Conservation (phyloP, 2,113 vertebrate genomes). For the Lagopus leucura region DNA sequence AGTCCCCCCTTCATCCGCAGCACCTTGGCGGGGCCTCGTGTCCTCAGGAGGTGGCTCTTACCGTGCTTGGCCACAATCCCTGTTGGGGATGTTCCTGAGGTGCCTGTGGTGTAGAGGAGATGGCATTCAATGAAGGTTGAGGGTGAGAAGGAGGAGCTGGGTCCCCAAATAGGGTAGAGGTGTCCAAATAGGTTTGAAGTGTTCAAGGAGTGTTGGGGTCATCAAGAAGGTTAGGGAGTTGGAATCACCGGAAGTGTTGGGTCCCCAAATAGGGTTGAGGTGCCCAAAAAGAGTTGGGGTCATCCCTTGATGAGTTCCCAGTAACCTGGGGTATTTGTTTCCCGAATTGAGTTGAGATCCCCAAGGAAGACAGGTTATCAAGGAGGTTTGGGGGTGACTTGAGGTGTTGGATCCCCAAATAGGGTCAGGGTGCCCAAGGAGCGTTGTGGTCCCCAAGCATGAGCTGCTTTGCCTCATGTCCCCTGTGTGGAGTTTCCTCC, state of each 20-base stretch:
- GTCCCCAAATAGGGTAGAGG: neutral
- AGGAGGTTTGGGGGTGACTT: neutral
- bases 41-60: slow-evolving; percentile 50
- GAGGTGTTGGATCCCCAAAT: neutral
- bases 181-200: neutral
- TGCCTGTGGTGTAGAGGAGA: neutral
- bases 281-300: neutral
- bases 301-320: neutral
- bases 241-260: neutral
- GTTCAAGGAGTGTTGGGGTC: neutral
- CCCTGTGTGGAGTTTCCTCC: accelerated
- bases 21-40: neutral
- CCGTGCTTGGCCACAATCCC: slow-evolving; percentile 11
- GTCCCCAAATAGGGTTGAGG: neutral
- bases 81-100: neutral
- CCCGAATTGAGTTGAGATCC: neutral
- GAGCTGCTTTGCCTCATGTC: accelerated
- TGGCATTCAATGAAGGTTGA: neutral
- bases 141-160: neutral
- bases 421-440: neutral
- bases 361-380: neutral
- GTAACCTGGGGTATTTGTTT: too few species aligned
- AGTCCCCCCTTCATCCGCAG: slow-evolving; percentile 23
- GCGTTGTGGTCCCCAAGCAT: neutral
- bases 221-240: neutral